phyloP scores from a whole-genome alignment of 1,140 invertebrate species.

The Drosophila insularis region DNA sequence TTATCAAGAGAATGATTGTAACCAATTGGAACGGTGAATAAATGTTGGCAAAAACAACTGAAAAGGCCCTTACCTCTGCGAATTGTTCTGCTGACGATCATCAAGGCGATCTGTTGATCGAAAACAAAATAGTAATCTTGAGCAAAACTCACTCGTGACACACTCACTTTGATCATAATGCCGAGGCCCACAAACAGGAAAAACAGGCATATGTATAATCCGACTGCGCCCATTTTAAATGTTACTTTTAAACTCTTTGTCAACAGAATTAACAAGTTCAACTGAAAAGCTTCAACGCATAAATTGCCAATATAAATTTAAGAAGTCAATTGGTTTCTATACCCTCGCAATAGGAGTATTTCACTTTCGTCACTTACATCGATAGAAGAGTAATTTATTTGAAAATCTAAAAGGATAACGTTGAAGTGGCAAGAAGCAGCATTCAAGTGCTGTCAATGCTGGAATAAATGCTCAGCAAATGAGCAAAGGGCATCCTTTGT shows the following conservation, averaged over 20 bases:
- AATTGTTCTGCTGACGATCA: not conserved
- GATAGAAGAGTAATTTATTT: too few species aligned
- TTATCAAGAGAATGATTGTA: constrained; percentile 6
- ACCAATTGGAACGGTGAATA: not conserved
- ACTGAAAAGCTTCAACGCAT: constrained; percentile 5
- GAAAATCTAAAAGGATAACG: too few species aligned
- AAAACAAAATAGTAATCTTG: not conserved
- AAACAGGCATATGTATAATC: constrained; percentile 22
- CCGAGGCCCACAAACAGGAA: constrained; percentile 25
- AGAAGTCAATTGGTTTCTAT: not conserved
- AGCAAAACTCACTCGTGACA: too few species aligned
- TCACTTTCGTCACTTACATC: too few species aligned
- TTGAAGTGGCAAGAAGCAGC: not conserved
- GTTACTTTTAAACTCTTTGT: not conserved
- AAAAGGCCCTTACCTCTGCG: not conserved
- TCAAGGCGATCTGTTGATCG: constrained; percentile 16
- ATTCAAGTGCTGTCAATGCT: too few species aligned
- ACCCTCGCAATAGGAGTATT: not conserved
- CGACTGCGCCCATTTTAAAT: constrained; percentile 23
- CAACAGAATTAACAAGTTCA: not conserved
- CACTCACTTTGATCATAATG: constrained; percentile 45
- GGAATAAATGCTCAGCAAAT: too few species aligned
- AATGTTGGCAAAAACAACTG: not conserved
- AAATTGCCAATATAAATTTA: not conserved
- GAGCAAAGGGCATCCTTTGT: too few species aligned